Percentiles rank a stretch among this genome's conserved stretches.
These are phyloP conservation scores for Amniataba percoides DNA, from an alignment of 2,797 vertebrate species.

Conservation along the genomic window DNA sequence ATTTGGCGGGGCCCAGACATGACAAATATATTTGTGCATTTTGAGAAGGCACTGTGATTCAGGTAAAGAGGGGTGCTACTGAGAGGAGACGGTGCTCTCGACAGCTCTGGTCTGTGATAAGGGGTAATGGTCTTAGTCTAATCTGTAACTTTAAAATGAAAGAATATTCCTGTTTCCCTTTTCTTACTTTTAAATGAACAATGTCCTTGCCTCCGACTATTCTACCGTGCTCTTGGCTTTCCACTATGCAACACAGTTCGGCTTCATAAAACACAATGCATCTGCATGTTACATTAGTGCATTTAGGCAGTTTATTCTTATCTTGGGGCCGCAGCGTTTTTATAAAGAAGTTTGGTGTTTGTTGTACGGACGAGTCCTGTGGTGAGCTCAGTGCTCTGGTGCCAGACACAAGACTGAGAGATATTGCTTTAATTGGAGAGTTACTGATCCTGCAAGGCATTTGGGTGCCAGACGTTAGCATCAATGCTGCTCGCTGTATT, in stretches of 20 bases:
- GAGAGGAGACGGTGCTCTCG: slow-evolving; percentile 58
- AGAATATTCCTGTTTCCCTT: slow-evolving; percentile 64
- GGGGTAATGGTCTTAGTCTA: slow-evolving; percentile 67
- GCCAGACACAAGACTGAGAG: slow-evolving; percentile 80
- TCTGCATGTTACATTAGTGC: slow-evolving; percentile 64
- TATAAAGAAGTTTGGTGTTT: slow-evolving; percentile 73
- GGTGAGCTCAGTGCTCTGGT: slow-evolving; percentile 69
- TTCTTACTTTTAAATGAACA: slow-evolving; percentile 72
- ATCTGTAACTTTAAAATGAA: slow-evolving; percentile 76
- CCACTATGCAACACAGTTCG: slow-evolving; percentile 63
- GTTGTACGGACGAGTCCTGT: slow-evolving; percentile 65
- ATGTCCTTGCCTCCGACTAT: slow-evolving; percentile 56
- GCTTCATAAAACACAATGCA: slow-evolving; percentile 72
- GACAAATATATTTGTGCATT: slow-evolving; percentile 85
- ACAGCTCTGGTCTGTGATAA: slow-evolving; percentile 68
- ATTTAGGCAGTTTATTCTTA: slow-evolving; percentile 73
- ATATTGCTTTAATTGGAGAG: slow-evolving; percentile 88
- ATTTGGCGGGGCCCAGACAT: slow-evolving; percentile 79
- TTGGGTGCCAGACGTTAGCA: slow-evolving; percentile 86
- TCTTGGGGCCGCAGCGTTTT: slow-evolving; percentile 63
- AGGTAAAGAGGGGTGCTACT: slow-evolving; percentile 38
- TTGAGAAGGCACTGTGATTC: slow-evolving; percentile 72
- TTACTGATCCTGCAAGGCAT: slow-evolving; percentile 88
- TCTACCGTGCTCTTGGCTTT: slow-evolving; percentile 60
- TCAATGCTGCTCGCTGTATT: slow-evolving; percentile 84